A percentile compares a stretch with the other conserved stretches of the same genome.
These are phyloP conservation scores for Eilema griseolum DNA, from an alignment of 2,888 invertebrate genomes.

Conservation along the genomic window DNA sequence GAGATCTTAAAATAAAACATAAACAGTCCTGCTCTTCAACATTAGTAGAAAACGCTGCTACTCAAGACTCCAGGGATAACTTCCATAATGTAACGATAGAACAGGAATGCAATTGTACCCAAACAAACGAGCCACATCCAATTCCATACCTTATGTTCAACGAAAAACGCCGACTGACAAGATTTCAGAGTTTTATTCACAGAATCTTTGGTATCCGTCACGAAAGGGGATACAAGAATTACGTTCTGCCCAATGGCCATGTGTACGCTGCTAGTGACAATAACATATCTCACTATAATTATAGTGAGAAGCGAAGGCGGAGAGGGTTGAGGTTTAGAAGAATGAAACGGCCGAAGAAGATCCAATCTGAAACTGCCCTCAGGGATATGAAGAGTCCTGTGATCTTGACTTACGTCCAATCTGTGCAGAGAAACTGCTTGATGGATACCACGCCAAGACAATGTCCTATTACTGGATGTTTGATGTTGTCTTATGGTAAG, in stretches of 20 bases:
- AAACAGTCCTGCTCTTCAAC: constrained; percentile 59
- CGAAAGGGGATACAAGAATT: constrained; percentile 55
- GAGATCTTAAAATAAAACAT: constrained; percentile 63
- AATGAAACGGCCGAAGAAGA: constrained; percentile 65
- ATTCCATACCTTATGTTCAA: constrained; percentile 59
- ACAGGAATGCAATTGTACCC: constrained; percentile 56
- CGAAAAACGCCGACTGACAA: constrained; percentile 64
- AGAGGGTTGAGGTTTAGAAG: constrained; percentile 68
- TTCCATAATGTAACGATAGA: neutral
- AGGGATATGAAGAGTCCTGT: constrained; percentile 62
- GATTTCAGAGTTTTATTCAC: constrained; percentile 75
- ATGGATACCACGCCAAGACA: constrained; percentile 74
- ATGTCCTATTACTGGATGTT: constrained; percentile 75
- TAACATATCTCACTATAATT: constrained; percentile 57
- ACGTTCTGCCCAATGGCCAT: constrained; percentile 54
- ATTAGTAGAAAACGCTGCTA: constrained; percentile 49
- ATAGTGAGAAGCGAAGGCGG: constrained; percentile 59
- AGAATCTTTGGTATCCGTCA: constrained; percentile 64
- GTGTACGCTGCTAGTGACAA: constrained; percentile 73
- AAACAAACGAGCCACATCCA: constrained; percentile 47
- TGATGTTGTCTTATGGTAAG: constrained; percentile 74
- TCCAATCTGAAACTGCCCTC: constrained; percentile 68
- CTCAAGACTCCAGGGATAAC: constrained; percentile 54
- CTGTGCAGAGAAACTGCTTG: constrained; percentile 71
- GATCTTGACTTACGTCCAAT: constrained; percentile 73